Evolutionary conservation across 2,888 invertebrate genomes (phyloP), one percentile per base, ranked within the genome.

Genomic region (Hedya salicella): DNA sequence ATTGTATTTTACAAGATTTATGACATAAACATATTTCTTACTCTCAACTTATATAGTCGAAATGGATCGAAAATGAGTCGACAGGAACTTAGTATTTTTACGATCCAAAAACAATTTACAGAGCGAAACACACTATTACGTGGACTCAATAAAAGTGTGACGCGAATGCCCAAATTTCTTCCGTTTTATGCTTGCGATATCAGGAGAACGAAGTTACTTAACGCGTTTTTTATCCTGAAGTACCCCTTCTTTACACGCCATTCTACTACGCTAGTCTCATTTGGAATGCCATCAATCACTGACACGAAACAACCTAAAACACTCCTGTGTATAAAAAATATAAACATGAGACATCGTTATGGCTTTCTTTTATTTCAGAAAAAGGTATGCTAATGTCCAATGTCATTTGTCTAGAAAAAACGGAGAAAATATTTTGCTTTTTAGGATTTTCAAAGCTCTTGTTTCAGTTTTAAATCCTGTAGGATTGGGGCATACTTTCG

Each of bases 271-370:
- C 73, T 69, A 71, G 72, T 70, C 72, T 75, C 74, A 76, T 80
- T 80, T 76, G 72, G 73, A 76, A 79, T 73, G 71, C 76, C 82
- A 87, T 88, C 80, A 87, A 87, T 88, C 86, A 87, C 80, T 80
- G 82, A 81, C 83, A 80, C 73, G 68, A 78, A 78, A 73, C 70
- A 77, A 73, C 70, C 73, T 66, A 73, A 76, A 71, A 78, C 74
- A 75, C 76, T 78, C 80, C 75, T 78, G 76, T 71, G 73, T 75
- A 77, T 81, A 83, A 83, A 82, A 84, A 82, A 77, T 73, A 72
- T 75, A 76, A 78, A 71, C 70, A 54, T 42, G 61, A 66, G 73
- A 76, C 77, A 80, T 79, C 80, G 80, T 80, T 80, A 81, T 73
- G 76, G 74, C 75, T 82, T 79, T 76, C 74, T 73, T 85, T 79